phyloP scores from a whole-genome alignment of 2,113 vertebrate species.

The Parus major region DNA sequence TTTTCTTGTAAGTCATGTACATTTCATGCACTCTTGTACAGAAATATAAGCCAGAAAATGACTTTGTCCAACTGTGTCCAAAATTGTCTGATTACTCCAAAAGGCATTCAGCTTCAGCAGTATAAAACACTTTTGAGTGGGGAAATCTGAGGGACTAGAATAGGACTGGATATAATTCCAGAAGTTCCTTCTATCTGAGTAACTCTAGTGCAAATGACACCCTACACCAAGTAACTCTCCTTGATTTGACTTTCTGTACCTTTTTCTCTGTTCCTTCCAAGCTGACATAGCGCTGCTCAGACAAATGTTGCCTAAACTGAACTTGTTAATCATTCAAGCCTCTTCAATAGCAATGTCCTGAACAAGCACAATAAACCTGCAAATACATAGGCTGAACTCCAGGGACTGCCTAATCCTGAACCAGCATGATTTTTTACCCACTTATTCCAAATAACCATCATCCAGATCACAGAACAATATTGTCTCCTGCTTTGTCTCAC shows the following conservation, averaged over 20 bases:
- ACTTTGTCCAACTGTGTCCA: not conserved
- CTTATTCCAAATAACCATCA: not conserved
- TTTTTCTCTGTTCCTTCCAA: not conserved
- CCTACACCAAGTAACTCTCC: not conserved
- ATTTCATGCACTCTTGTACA: not conserved
- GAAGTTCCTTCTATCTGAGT: not conserved
- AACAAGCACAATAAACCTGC: not conserved
- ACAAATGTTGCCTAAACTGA: not conserved
- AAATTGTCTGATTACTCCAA: not conserved
- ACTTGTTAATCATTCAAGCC: not conserved
- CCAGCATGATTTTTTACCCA: not conserved
- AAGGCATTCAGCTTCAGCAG: not conserved
- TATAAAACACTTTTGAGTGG: not conserved
- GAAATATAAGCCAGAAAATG: not conserved
- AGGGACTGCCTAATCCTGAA: not conserved
- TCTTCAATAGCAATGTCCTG: not conserved
- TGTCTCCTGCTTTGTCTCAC: not conserved
- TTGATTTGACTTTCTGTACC: not conserved
- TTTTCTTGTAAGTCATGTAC: not conserved
- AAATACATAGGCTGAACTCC: not conserved
- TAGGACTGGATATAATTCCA: not conserved
- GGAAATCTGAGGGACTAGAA: not conserved
- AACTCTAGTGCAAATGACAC: not conserved
- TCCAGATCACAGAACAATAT: not conserved
- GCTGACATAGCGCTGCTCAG: not conserved